These are phyloP conservation scores for Spongilla lacustris DNA, from an alignment of 37 sponge, comb jelly and placozoan species.

Conservation along the genomic window DNA sequence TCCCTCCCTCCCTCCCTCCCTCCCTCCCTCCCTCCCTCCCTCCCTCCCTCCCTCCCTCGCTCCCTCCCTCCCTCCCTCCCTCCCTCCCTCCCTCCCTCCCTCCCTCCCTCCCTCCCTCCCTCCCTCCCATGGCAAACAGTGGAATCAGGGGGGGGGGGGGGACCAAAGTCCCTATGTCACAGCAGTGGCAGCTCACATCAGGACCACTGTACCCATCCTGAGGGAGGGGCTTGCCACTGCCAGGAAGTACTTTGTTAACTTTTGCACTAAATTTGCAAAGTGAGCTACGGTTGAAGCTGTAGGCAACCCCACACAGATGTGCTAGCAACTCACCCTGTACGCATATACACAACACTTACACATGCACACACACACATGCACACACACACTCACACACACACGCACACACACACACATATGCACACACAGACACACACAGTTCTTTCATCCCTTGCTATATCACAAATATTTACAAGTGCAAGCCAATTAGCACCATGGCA, in stretches of 20 bases:
- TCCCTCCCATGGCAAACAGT: constrained; percentile 85
- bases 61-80: too few relatives aligned
- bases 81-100: background rate
- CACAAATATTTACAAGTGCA: constrained; percentile 93
- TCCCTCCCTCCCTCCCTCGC: too few relatives aligned
- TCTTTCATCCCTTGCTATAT: constrained; percentile 84
- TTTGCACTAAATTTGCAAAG: constrained; percentile 98
- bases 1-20: too few relatives aligned
- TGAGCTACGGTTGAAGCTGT: constrained; percentile 10
- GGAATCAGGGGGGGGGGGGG: constrained; percentile 92
- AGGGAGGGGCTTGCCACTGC: constrained; percentile 88
- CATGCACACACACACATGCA: background rate
- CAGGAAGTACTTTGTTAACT: constrained; percentile 96
- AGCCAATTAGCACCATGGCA: constrained; percentile 94
- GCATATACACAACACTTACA: background rate
- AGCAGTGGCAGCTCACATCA: constrained; percentile 69
- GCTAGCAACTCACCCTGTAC: background rate
- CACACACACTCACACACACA: background rate
- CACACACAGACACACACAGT: constrained; percentile 31
- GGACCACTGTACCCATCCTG: constrained; percentile 79
- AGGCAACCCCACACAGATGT: background rate
- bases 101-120: background rate
- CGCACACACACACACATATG: background rate
- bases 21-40: too few relatives aligned
- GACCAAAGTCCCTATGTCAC: constrained; percentile 95